Percentiles rank a stretch among this genome's conserved stretches.
These are phyloP conservation scores for Amphimallon solstitiale DNA, from an alignment of 2,888 invertebrate species.

Conservation along the genomic window DNA sequence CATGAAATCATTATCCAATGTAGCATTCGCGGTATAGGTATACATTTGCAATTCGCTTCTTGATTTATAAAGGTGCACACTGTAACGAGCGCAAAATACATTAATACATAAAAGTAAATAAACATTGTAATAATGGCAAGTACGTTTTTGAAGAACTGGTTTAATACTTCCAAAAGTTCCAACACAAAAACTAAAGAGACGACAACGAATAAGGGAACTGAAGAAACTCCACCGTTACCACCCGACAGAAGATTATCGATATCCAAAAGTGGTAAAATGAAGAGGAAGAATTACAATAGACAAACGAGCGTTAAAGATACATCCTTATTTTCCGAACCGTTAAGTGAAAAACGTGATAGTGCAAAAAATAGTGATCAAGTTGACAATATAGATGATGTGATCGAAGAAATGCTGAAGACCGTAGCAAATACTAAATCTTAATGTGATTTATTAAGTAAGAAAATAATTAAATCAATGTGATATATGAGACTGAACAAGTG, in stretches of 20 bases:
- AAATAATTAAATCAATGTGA: no score
- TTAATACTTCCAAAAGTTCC: conserved; percentile 7
- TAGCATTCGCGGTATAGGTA: no score
- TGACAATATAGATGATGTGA: conserved; percentile 37
- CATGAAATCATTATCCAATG: conserved; percentile 31
- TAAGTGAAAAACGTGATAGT: neutral
- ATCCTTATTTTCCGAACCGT: conserved; percentile 21
- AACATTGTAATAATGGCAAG: conserved; percentile 15
- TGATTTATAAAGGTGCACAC: neutral
- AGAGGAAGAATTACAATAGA: conserved; percentile 43
- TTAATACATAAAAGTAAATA: neutral
- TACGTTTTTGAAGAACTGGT: conserved; percentile 30
- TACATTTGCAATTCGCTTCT: neutral
- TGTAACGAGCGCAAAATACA: neutral
- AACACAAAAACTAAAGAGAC: conserved; percentile 6
- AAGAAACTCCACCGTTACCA: conserved; percentile 38
- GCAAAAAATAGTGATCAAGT: conserved; percentile 19
- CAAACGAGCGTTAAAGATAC: conserved; percentile 37
- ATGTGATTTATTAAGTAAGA: no score
- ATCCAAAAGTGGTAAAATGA: conserved; percentile 50
- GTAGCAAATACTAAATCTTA: conserved; percentile 29
- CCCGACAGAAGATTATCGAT: conserved; percentile 47
- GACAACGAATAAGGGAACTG: conserved; percentile 31
- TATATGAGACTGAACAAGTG: no score
- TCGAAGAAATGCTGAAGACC: conserved; percentile 39